Conservation (phyloP, 2,113 vertebrate species). For the Pogona vitticeps region DNA sequence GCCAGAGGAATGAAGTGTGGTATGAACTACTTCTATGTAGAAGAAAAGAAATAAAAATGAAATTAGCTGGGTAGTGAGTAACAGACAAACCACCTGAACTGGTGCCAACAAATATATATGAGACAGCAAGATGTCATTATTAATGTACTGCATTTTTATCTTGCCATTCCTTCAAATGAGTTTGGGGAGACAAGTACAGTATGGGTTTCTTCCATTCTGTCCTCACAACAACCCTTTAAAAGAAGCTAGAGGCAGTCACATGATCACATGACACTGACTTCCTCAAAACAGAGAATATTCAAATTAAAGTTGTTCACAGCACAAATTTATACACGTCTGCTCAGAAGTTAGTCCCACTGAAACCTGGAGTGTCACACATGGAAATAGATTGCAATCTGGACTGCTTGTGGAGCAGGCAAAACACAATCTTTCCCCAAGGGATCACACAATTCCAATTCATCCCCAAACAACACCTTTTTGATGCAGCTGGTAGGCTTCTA, state of each 20-base stretch:
- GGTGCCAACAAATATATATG: not conserved
- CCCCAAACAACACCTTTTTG: too few species aligned
- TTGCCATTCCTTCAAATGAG: not conserved
- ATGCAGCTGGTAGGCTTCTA: too few species aligned
- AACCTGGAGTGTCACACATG: too few species aligned
- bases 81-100: not conserved
- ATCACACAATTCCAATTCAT: too few species aligned
- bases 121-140: not conserved
- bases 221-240: not conserved
- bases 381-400: too few species aligned
- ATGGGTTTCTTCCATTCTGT: not conserved
- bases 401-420: too few species aligned
- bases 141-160: not conserved
- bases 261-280: not conserved
- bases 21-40: not conserved
- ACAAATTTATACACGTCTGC: not conserved
- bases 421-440: too few species aligned
- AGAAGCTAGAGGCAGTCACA: not conserved
- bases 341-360: not conserved
- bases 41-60: constrained; percentile 3
- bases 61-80: not conserved
- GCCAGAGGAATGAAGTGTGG: constrained; percentile 2
- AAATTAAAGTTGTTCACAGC: not conserved
- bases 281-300: not conserved
- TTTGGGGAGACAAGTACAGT: not conserved